phyloP scores from a whole-genome alignment of 2,888 invertebrate species.

The Colletes collaris region DNA sequence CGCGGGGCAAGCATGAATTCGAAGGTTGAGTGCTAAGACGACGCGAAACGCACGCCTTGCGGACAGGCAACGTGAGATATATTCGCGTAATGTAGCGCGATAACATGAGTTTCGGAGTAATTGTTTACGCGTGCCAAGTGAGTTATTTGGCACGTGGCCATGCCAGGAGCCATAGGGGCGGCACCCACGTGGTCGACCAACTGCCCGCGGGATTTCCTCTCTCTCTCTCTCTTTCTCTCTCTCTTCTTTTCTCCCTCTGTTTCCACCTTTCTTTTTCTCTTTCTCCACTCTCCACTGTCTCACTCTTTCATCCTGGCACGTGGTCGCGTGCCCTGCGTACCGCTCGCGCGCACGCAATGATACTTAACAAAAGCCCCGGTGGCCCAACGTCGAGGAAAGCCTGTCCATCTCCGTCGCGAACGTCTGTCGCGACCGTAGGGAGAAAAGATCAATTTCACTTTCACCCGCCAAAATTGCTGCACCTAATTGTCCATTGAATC shows the following conservation, averaged over 20 bases:
- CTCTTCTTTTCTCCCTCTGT: conserved; percentile 16
- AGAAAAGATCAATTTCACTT: too few species aligned
- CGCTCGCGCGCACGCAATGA: conserved; percentile 32
- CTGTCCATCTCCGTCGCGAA: conserved; percentile 1
- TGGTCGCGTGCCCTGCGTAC: conserved; percentile 34
- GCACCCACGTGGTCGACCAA: conserved; percentile 75
- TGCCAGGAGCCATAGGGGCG: conserved; percentile 55
- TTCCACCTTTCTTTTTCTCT: conserved; percentile 5
- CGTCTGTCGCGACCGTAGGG: background rate
- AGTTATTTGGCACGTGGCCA: conserved; percentile 80
- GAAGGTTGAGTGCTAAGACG: conserved; percentile 43
- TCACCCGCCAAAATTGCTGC: too few species aligned
- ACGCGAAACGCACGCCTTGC: conserved; percentile 59
- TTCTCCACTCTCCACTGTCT: background rate
- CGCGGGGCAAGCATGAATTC: conserved; percentile 21
- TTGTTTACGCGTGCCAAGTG: conserved; percentile 82
- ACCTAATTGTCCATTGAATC: too few species aligned
- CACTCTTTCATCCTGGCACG: background rate
- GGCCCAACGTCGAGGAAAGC: background rate
- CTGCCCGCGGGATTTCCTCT: conserved; percentile 62
- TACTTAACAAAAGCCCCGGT: conserved; percentile 19
- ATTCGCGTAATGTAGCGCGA: conserved; percentile 74
- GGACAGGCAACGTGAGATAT: conserved; percentile 65
- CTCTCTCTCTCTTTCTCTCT: conserved; percentile 38
- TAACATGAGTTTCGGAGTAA: conserved; percentile 78